Evolutionary conservation across 2,113 vertebrate genomes (phyloP).

Genomic region (Tenebrosternarchus preto): DNA sequence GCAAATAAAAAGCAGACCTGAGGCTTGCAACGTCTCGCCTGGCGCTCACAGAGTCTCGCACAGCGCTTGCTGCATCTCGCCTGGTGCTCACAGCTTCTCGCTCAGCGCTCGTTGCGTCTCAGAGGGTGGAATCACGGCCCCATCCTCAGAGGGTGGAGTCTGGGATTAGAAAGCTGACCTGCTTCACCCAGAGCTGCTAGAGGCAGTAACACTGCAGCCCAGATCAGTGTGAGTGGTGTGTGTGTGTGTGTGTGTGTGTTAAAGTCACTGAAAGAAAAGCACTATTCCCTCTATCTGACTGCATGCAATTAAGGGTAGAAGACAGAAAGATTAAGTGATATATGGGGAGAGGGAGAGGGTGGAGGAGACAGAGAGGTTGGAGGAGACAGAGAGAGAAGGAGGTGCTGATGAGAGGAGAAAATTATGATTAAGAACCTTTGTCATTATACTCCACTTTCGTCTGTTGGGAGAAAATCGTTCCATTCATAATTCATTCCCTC

Average conservation of each 20-base stretch:
- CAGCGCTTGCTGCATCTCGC: conserved; percentile 61
- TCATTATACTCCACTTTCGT: conserved; percentile 94
- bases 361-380: conserved; percentile 22
- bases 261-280: too few species aligned
- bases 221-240: too few species aligned
- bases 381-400: conserved; percentile 58
- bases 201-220: too few species aligned
- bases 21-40: conserved; percentile 35
- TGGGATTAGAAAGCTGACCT: too few species aligned
- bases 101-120: too few species aligned
- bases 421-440: conserved; percentile 97
- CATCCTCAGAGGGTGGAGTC: not conserved
- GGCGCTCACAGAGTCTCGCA: not conserved
- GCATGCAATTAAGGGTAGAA: too few species aligned
- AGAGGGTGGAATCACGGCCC: conserved; percentile 65
- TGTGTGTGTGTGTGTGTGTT: too few species aligned
- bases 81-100: too few species aligned
- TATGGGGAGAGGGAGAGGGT: conserved; percentile 45
- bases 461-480: conserved; percentile 90
- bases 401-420: conserved; percentile 63
- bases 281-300: too few species aligned
- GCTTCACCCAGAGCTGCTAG: too few species aligned
- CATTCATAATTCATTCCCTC: conserved; percentile 99
- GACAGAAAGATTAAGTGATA: conserved; percentile 23
- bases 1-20: conserved; percentile 78